Conservation (phyloP, 1,140 invertebrate genomes). For the Druon quercuslanigerum region DNA sequence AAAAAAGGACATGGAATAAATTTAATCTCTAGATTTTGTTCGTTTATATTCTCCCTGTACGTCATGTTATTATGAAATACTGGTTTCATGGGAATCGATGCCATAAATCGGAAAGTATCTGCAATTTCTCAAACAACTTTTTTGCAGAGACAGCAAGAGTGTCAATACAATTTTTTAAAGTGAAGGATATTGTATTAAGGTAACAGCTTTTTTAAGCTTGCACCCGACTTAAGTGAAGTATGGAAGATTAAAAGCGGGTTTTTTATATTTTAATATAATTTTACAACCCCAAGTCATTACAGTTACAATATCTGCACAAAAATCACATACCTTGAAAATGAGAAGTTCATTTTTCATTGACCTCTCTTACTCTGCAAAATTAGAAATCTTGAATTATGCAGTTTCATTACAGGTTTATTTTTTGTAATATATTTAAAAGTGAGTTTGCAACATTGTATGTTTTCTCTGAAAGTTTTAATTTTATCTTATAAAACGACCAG, state of each 20-base stretch:
- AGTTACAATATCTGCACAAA: no score
- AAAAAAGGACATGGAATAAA: no score
- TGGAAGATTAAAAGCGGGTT: not conserved
- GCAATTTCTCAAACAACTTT: not conserved
- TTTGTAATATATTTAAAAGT: no score
- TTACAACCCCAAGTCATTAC: no score
- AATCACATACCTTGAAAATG: no score
- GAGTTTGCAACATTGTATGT: no score
- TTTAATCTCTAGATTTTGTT: not conserved
- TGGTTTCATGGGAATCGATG: not conserved
- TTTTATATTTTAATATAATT: not conserved
- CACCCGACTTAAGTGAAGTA: not conserved
- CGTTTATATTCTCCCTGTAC: not conserved
- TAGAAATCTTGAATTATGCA: no score
- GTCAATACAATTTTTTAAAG: constrained; percentile 1
- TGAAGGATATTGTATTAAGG: not conserved
- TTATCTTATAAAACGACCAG: no score
- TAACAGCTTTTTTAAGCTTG: not conserved
- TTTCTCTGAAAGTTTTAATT: no score
- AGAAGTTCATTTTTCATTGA: no score
- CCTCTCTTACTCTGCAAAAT: no score
- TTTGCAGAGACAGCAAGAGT: not conserved
- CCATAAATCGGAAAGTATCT: constrained; percentile 5
- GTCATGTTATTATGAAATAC: not conserved
- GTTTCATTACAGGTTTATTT: no score